These are phyloP conservation scores for Trichogramma pretiosum DNA, from an alignment of 1,140 invertebrate genomes.

Conservation along the genomic window DNA sequence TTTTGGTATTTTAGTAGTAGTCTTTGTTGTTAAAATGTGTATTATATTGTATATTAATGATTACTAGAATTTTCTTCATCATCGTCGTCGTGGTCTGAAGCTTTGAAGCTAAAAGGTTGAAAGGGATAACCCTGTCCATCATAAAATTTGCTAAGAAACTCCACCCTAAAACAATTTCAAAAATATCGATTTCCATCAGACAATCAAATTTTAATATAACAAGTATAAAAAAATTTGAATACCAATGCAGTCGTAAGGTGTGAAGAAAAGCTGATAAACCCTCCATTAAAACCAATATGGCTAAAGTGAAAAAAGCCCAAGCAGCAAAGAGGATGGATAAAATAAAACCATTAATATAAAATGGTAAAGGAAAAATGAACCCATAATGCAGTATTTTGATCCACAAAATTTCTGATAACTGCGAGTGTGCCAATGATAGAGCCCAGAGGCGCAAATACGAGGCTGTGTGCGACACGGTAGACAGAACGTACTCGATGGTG, in stretches of 20 bases:
- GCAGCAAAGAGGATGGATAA: slow-evolving; percentile 72
- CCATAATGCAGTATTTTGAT: slow-evolving; percentile 51
- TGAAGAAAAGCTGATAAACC: slow-evolving; percentile 74
- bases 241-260: slow-evolving; percentile 73
- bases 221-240: too few relatives aligned
- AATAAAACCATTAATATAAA: slow-evolving; percentile 47
- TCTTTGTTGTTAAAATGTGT: too few relatives aligned
- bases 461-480: slow-evolving; percentile 92
- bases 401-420: slow-evolving; percentile 64
- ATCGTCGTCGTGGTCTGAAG: too few relatives aligned
- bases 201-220: neutral
- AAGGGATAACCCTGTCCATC: slow-evolving; percentile 79
- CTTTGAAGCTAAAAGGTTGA: slow-evolving; percentile 88
- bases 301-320: slow-evolving; percentile 80
- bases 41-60: too few relatives aligned
- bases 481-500: slow-evolving; percentile 93
- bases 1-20: too few relatives aligned
- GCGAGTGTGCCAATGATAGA: slow-evolving; percentile 86
- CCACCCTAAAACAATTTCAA: slow-evolving; percentile 80
- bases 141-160: slow-evolving; percentile 98
- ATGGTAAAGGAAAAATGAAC: slow-evolving; percentile 30
- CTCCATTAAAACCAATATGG: slow-evolving; percentile 89
- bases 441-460: slow-evolving; percentile 96
- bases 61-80: too few relatives aligned
- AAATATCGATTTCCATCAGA: too few relatives aligned